Conservation (phyloP, 2,113 vertebrate genomes). For the Cariama cristata region DNA sequence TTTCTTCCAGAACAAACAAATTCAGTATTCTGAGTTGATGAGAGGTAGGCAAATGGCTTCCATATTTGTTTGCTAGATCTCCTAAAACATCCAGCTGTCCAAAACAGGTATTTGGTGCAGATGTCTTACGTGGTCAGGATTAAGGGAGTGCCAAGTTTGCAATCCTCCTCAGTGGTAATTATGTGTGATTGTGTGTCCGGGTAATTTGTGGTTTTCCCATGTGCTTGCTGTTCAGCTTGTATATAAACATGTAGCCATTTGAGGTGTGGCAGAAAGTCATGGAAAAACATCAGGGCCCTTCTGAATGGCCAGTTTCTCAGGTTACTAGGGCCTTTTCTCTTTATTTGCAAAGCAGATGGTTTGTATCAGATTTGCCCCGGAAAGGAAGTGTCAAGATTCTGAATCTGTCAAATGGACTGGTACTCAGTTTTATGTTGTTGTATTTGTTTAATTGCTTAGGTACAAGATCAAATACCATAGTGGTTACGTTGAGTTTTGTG, state of each 20-base stretch:
- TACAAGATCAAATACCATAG: constrained; percentile 33
- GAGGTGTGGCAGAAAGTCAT: neutral
- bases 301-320: neutral
- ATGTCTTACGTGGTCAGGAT: neutral
- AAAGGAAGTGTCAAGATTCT: constrained; percentile 19
- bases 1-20: neutral
- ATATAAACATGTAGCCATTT: neutral
- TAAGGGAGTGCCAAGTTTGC: neutral
- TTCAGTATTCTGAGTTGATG: neutral
- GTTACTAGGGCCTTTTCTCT: neutral
- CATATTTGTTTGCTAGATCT: neutral
- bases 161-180: neutral
- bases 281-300: neutral
- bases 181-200: neutral
- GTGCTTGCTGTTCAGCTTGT: neutral
- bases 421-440: neutral
- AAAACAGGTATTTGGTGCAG: neutral
- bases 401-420: constrained; percentile 33
- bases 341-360: neutral
- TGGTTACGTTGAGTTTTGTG: constrained; percentile 31
- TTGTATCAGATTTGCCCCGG: constrained; percentile 13
- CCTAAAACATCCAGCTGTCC: neutral
- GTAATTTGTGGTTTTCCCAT: neutral
- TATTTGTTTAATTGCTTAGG: constrained; percentile 60
- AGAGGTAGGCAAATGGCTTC: neutral